These are phyloP conservation scores for Ichneumoninae sp. DNA, from an alignment of 2,888 invertebrate genomes.

Conservation along the genomic window DNA sequence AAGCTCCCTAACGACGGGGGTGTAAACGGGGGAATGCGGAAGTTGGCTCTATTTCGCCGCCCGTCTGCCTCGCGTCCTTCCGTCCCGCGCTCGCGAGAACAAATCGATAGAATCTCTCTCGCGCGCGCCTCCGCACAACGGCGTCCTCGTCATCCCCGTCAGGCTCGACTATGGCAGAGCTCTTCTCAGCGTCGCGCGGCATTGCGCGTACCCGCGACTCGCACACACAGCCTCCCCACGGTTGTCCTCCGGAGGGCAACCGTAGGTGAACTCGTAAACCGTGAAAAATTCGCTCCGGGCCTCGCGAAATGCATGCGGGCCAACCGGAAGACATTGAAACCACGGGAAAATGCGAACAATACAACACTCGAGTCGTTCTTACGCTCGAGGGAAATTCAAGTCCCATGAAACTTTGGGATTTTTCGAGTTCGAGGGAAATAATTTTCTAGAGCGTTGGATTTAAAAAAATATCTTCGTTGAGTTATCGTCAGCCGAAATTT, in stretches of 20 bases:
- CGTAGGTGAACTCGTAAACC: constrained; percentile 15
- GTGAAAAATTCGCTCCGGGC: neutral
- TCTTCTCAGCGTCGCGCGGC: constrained; percentile 23
- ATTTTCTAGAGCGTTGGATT: neutral
- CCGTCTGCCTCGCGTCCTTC: constrained; percentile 69
- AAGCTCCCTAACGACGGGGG: constrained; percentile 59
- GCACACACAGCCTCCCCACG: constrained; percentile 12
- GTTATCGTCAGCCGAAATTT: too few relatives aligned
- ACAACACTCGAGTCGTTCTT: neutral
- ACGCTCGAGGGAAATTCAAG: neutral
- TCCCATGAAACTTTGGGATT: neutral
- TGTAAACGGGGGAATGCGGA: constrained; percentile 73
- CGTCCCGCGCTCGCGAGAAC: constrained; percentile 76
- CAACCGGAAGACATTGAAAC: neutral
- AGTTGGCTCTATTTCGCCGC: constrained; percentile 77
- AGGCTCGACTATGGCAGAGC: constrained; percentile 35
- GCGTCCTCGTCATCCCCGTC: constrained; percentile 56
- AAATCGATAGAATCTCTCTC: constrained; percentile 79
- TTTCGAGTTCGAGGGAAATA: neutral
- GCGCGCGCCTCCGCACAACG: constrained; percentile 63
- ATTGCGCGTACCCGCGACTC: constrained; percentile 27
- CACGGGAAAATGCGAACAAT: neutral
- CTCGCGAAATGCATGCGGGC: neutral
- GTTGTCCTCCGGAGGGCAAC: neutral
- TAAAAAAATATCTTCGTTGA: neutral